phyloP scores from a whole-genome alignment of 2,888 invertebrate genomes.

The Drosophila stalkeri region DNA sequence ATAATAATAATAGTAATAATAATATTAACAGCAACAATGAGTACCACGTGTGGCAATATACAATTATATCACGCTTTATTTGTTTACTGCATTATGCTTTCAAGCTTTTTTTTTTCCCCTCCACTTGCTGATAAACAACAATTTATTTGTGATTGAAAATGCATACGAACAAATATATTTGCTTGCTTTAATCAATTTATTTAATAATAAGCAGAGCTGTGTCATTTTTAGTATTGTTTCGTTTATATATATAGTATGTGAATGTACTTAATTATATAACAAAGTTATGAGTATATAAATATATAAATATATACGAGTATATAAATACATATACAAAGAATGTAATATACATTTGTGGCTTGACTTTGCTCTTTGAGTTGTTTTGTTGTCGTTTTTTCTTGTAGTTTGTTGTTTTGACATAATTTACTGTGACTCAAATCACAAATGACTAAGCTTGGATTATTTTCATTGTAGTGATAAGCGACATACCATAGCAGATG shows the following conservation, averaged over 20 bases:
- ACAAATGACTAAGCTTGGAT: slow-evolving; percentile 32
- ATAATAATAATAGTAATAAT: neutral
- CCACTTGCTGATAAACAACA: slow-evolving; percentile 23
- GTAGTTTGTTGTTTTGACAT: neutral
- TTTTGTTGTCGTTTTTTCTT: neutral
- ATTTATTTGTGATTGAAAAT: slow-evolving; percentile 33
- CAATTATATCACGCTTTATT: slow-evolving; percentile 42
- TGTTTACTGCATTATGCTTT: slow-evolving; percentile 50
- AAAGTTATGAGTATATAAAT: neutral
- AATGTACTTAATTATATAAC: neutral
- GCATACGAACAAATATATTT: slow-evolving; percentile 2
- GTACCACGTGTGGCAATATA: slow-evolving; percentile 40
- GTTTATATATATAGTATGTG: neutral
- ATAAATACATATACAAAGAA: neutral
- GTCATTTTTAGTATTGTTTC: slow-evolving; percentile 1
- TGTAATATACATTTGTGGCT: slow-evolving; percentile 1
- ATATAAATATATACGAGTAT: neutral
- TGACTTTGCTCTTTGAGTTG: slow-evolving; percentile 12
- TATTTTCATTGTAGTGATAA: slow-evolving; percentile 10
- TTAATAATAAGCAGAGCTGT: slow-evolving; percentile 1
- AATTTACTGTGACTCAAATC: slow-evolving; percentile 10
- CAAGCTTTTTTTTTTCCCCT: slow-evolving; percentile 13
- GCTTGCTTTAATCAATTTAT: neutral
- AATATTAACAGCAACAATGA: slow-evolving; percentile 8
- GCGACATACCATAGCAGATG: neutral